Conservation (phyloP, 1,140 invertebrate genomes). For the Cyclargus thomasi region DNA sequence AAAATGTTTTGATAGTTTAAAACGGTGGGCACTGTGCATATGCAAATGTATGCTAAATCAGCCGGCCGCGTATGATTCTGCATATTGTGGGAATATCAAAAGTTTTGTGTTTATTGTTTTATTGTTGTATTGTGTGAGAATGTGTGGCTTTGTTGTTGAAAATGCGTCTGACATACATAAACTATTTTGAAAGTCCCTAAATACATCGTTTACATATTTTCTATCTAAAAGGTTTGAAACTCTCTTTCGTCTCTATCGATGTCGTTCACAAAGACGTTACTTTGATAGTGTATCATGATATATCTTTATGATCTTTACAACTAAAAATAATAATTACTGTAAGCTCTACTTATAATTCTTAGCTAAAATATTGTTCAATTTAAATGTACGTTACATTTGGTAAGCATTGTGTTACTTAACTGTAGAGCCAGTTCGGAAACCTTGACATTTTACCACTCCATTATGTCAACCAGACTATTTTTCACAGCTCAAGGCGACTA, state of each 20-base stretch:
- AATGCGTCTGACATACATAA: conserved; percentile 1
- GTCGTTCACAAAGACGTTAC: too few species aligned
- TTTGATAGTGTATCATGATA: too few species aligned
- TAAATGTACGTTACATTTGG: not conserved
- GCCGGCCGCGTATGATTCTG: conserved; percentile 21
- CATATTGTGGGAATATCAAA: conserved; percentile 19
- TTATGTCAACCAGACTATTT: not conserved
- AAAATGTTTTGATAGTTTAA: conserved; percentile 48
- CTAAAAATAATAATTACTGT: too few species aligned
- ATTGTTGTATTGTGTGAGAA: conserved; percentile 1
- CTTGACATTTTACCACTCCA: not conserved
- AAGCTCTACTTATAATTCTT: too few species aligned
- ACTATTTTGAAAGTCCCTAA: not conserved
- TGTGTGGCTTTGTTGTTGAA: conserved; percentile 17
- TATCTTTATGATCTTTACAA: too few species aligned
- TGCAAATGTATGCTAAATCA: conserved; percentile 43
- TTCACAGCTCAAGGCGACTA: not conserved
- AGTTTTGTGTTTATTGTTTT: conserved; percentile 21
- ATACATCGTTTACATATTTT: too few species aligned
- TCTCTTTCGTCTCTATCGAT: too few species aligned
- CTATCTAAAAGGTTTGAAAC: too few species aligned
- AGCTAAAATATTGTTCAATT: not conserved
- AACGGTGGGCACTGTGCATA: conserved; percentile 28
- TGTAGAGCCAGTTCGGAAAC: not conserved
- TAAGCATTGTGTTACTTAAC: not conserved